These are phyloP conservation scores for Apodemia zela DNA, from an alignment of 2,888 invertebrate genomes.

Conservation along the genomic window DNA sequence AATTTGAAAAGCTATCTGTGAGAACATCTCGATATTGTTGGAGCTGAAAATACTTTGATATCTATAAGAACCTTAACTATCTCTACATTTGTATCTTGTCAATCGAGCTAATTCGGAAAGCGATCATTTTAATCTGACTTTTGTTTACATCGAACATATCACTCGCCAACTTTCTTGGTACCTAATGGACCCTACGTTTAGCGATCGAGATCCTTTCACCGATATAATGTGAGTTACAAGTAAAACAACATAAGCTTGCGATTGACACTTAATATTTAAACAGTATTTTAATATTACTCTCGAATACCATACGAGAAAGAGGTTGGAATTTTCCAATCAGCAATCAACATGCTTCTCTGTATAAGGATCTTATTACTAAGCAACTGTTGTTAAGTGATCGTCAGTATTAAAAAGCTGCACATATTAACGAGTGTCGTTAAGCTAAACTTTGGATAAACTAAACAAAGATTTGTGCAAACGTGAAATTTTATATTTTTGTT, in stretches of 20 bases:
- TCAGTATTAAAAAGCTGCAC: not conserved
- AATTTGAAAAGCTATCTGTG: too few species aligned
- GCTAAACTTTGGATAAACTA: not conserved
- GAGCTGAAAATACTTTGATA: too few species aligned
- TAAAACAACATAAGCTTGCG: not conserved
- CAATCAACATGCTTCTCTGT: not conserved
- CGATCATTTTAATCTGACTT: not conserved
- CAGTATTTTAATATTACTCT: too few species aligned
- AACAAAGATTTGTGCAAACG: not conserved
- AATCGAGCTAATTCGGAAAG: not conserved
- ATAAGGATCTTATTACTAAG: not conserved
- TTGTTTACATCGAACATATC: not conserved
- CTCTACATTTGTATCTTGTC: too few species aligned
- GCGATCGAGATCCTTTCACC: slow-evolving; percentile 1
- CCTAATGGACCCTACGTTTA: not conserved
- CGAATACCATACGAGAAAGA: too few species aligned
- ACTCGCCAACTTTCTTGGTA: slow-evolving; percentile 4
- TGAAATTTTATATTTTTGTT: not conserved
- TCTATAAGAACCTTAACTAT: too few species aligned
- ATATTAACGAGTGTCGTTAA: not conserved
- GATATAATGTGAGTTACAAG: not conserved
- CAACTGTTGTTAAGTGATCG: not conserved
- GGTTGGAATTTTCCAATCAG: not conserved
- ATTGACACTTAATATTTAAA: too few species aligned
- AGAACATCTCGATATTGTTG: too few species aligned